These are phyloP conservation scores for Sebastes hopkinsi DNA, from an alignment of 2,797 vertebrate species.

Conservation along the genomic window DNA sequence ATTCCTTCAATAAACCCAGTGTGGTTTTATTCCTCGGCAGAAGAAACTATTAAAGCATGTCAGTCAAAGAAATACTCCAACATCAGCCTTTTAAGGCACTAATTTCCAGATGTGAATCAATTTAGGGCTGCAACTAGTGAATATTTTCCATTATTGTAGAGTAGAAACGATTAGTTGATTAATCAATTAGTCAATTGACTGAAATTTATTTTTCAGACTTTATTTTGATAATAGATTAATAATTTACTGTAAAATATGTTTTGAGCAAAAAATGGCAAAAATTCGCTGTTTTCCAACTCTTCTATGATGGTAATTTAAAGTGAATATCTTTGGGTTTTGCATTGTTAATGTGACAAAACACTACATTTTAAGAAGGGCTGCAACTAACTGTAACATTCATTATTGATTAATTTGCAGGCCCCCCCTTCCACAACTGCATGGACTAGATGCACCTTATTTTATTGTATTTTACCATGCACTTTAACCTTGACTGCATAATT, in stretches of 20 bases:
- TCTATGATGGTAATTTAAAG: neutral
- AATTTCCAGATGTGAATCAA: slow-evolving; percentile 2
- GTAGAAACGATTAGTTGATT: neutral
- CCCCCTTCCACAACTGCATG: too few species aligned
- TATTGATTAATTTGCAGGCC: too few species aligned
- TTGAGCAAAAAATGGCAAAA: neutral
- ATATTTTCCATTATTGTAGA: neutral
- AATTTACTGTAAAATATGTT: neutral
- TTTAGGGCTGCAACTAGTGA: neutral
- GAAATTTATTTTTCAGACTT: neutral
- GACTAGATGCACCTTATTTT: too few species aligned
- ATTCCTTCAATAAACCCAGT: neutral
- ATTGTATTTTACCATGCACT: too few species aligned
- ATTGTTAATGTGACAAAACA: neutral
- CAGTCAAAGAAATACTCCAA: neutral
- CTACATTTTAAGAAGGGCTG: too few species aligned
- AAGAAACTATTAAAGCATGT: neutral
- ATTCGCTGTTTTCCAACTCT: neutral
- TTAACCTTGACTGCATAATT: too few species aligned
- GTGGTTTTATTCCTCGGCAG: slow-evolving; percentile 3
- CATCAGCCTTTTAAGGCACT: neutral
- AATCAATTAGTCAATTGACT: neutral
- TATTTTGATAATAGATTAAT: neutral
- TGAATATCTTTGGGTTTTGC: neutral
- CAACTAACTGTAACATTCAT: too few species aligned